A percentile compares a stretch with the other conserved stretches of the same genome.
These are phyloP conservation scores for Hydraecia micacea DNA, from an alignment of 2,888 invertebrate species.

Conservation along the genomic window DNA sequence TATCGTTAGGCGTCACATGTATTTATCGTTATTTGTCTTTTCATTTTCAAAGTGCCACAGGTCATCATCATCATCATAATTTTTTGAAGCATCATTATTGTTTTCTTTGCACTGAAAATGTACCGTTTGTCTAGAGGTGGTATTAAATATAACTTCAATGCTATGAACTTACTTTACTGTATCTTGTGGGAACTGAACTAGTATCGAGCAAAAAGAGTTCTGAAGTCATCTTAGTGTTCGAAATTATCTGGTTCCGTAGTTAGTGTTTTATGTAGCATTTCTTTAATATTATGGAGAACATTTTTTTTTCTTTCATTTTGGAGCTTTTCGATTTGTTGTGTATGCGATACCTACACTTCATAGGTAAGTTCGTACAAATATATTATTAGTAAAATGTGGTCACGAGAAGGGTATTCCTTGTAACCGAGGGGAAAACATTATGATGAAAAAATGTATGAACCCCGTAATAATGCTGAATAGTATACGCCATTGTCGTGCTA, in stretches of 20 bases:
- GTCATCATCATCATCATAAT: constrained; percentile 36
- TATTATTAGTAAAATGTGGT: background rate
- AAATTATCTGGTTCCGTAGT: constrained; percentile 47
- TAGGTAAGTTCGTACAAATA: background rate
- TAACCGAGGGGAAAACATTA: background rate
- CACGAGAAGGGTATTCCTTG: background rate
- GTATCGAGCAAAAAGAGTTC: constrained; percentile 22
- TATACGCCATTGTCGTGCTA: background rate
- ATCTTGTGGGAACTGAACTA: constrained; percentile 53
- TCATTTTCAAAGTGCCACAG: constrained; percentile 11
- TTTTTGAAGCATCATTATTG: background rate
- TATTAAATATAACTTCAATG: constrained; percentile 44
- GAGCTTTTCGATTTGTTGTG: background rate
- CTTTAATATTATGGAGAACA: background rate
- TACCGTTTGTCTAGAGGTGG: constrained; percentile 28
- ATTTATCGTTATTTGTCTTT: background rate
- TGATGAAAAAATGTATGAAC: background rate
- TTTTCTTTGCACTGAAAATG: constrained; percentile 34
- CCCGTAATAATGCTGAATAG: background rate
- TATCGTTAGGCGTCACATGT: background rate
- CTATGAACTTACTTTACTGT: constrained; percentile 39
- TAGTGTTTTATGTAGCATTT: background rate
- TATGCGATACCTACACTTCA: background rate
- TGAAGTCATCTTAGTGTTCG: background rate
- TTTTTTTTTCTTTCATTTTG: background rate